Conservation (phyloP, 2,797 vertebrate genomes). For the Pteronotus mesoamericanus region DNA sequence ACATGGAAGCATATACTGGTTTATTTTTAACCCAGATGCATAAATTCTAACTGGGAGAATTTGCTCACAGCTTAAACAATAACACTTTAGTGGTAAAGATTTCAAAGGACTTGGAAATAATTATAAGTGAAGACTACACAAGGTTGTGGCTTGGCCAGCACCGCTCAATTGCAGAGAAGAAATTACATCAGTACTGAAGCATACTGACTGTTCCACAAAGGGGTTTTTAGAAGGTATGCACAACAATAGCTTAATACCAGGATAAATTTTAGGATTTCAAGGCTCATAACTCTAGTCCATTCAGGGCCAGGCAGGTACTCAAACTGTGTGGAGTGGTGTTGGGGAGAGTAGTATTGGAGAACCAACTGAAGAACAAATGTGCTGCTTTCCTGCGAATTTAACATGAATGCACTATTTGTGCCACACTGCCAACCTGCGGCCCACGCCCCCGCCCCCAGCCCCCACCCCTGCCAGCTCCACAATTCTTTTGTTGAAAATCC, state of each 20-base stretch:
- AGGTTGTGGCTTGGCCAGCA: background rate
- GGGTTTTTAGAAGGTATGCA: background rate
- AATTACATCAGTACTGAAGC: background rate
- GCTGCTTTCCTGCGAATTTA: background rate
- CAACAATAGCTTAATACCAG: background rate
- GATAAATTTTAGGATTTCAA: background rate
- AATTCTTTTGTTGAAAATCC: background rate
- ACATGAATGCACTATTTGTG: background rate
- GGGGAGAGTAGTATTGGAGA: background rate
- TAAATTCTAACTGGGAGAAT: background rate
- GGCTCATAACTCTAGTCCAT: background rate
- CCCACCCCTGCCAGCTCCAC: background rate
- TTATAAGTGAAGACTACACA: background rate
- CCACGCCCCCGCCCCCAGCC: no score
- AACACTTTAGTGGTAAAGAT: background rate
- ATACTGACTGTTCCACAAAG: background rate
- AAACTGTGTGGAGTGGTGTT: background rate
- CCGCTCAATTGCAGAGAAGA: background rate
- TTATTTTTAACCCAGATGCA: slow-evolving; percentile 22
- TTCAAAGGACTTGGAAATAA: slow-evolving; percentile 20
- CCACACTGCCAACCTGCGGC: no score
- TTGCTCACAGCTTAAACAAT: slow-evolving; percentile 30
- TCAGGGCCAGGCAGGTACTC: background rate
- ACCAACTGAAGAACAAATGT: background rate
- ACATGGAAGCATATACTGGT: background rate